phyloP scores from a whole-genome alignment of 2,113 vertebrate species.

The Empidonax traillii region DNA sequence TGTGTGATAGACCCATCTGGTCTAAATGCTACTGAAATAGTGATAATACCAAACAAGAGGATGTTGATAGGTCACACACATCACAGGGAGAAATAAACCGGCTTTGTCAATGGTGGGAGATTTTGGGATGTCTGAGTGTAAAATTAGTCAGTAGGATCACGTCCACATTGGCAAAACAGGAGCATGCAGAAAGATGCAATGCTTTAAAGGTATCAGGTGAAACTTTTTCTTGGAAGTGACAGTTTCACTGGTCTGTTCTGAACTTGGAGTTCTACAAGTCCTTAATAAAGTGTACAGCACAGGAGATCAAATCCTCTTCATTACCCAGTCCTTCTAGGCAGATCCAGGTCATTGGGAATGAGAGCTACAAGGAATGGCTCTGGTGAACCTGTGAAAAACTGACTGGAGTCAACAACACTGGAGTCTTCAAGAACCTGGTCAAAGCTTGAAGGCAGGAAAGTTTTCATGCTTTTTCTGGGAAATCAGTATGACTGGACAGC shows the following conservation, averaged over 20 bases:
- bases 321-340: background rate
- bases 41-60: background rate
- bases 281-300: background rate
- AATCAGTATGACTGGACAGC: background rate
- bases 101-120: background rate
- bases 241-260: background rate
- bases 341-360: background rate
- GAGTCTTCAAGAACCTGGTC: background rate
- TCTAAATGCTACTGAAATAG: background rate
- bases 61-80: background rate
- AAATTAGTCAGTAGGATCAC: background rate
- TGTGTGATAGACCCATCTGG: background rate
- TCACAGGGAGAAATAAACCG: background rate
- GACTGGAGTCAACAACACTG: background rate
- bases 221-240: background rate
- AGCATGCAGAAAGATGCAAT: accelerated
- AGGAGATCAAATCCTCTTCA: background rate
- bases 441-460: background rate
- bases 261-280: background rate
- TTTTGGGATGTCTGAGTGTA: background rate
- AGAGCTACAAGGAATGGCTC: background rate
- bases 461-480: background rate
- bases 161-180: background rate
- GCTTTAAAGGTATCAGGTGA: background rate
- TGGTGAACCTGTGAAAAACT: background rate